Evolutionary conservation across 2,797 vertebrate genomes (phyloP).

Genomic region (Oceanodroma leucorhoa): DNA sequence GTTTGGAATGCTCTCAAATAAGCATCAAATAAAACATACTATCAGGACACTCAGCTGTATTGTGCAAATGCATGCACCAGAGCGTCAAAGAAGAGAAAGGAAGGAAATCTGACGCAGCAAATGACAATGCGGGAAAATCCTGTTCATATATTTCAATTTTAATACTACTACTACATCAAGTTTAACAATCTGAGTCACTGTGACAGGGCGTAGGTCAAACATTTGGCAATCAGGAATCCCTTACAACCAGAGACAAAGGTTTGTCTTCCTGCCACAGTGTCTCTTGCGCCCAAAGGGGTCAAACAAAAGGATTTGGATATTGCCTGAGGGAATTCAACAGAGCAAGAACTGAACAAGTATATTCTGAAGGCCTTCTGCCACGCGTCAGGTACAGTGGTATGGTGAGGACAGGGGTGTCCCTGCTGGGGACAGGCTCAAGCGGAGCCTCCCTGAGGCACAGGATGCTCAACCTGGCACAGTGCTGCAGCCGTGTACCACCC

Average conservation of each 20-base stretch:
- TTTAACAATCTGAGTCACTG: background rate
- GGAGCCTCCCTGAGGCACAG: fast-evolving
- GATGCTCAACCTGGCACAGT: background rate
- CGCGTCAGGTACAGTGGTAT: fast-evolving
- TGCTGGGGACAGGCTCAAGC: background rate
- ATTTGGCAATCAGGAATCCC: background rate
- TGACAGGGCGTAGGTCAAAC: background rate
- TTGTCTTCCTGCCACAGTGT: background rate
- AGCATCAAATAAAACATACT: conserved; percentile 3
- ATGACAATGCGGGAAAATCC: background rate
- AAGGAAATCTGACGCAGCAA: background rate
- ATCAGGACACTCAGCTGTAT: background rate
- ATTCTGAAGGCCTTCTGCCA: background rate
- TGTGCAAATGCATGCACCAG: background rate
- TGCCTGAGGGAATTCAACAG: background rate
- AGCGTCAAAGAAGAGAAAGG: background rate
- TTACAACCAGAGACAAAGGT: background rate
- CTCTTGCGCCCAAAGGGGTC: background rate
- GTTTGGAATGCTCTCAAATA: conserved; percentile 23
- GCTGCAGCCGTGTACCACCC: background rate
- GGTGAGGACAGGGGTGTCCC: background rate
- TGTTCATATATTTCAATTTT: background rate
- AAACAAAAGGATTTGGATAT: background rate
- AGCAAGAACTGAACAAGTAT: background rate
- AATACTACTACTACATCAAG: background rate